A percentile compares a stretch with the other conserved stretches of the same genome.
Evolutionary conservation across 2,797 vertebrate genomes (phyloP).

Genomic region (Coranthus polyacanthus): DNA sequence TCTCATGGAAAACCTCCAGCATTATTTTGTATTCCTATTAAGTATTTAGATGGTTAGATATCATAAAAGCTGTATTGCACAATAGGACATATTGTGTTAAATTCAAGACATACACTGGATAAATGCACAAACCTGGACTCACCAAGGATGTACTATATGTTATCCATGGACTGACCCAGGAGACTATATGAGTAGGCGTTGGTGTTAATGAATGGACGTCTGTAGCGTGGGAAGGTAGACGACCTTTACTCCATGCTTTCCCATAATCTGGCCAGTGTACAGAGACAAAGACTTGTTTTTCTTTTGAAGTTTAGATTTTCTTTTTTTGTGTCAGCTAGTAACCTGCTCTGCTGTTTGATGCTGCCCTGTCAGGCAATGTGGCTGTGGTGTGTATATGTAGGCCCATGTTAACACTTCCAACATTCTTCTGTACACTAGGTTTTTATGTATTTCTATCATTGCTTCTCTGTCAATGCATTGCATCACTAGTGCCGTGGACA

Average conservation of each 20-base stretch:
- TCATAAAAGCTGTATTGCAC: too few species aligned
- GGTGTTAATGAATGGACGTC: conserved; percentile 28
- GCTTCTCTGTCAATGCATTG: too few species aligned
- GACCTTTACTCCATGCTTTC: conserved; percentile 25
- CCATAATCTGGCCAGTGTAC: neutral
- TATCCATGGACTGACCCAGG: conserved; percentile 5
- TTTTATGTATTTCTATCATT: too few species aligned
- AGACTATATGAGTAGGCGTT: conserved; percentile 7
- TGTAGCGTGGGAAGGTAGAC: conserved; percentile 29
- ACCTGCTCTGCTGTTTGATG: too few species aligned
- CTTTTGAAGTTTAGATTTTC: neutral
- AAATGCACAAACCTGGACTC: neutral
- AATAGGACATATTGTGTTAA: too few species aligned
- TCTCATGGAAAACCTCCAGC: conserved; percentile 17
- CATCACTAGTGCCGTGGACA: too few species aligned
- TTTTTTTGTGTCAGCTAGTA: neutral
- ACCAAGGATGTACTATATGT: neutral
- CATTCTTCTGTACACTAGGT: too few species aligned
- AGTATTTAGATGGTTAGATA: too few species aligned
- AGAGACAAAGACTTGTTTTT: neutral
- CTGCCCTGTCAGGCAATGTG: too few species aligned
- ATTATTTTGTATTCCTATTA: too few species aligned
- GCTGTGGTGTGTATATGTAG: neutral
- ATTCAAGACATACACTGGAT: neutral
- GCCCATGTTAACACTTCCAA: neutral